Conservation (phyloP, 2,888 invertebrate genomes). For the Mesorhabditis spiculigera region DNA sequence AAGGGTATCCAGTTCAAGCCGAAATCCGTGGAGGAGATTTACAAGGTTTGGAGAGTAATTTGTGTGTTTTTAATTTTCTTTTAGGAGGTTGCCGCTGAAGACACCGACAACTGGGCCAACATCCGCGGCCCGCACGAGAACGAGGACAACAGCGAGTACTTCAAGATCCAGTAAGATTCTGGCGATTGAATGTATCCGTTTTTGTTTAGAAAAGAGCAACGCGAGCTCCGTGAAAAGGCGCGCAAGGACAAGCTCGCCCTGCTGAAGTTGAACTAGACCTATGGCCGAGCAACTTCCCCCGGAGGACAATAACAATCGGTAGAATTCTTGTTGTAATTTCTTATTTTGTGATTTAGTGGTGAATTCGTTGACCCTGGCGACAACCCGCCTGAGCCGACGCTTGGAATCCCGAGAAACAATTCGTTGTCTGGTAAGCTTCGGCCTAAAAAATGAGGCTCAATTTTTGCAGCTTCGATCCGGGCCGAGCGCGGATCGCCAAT, state of each 20-base stretch:
- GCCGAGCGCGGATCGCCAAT: conserved; percentile 18
- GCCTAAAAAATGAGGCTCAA: background rate
- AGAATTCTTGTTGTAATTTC: too few species aligned
- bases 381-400: conserved; percentile 29
- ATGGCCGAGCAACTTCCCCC: conserved; percentile 14
- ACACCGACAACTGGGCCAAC: conserved; percentile 55
- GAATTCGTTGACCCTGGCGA: conserved; percentile 12
- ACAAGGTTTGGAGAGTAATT: conserved; percentile 29
- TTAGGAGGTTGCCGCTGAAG: conserved; percentile 45
- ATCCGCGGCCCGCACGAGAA: conserved; percentile 54
- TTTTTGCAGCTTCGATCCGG: conserved; percentile 19
- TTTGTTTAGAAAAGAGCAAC: conserved; percentile 21
- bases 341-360: too few species aligned
- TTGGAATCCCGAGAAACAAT: background rate
- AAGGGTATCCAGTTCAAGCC: conserved; percentile 39
- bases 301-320: background rate
- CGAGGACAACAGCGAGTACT: conserved; percentile 47
- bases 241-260: conserved; percentile 19
- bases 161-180: conserved; percentile 28
- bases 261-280: conserved; percentile 8
- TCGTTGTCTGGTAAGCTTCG: background rate
- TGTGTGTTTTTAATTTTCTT: background rate
- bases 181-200: too few species aligned
- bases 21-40: conserved; percentile 43
- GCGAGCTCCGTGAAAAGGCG: conserved; percentile 18